Base-by-base conservation (phyloP, 2,797 vertebrate genomes). In the Cynopterus sphinx region DNA sequence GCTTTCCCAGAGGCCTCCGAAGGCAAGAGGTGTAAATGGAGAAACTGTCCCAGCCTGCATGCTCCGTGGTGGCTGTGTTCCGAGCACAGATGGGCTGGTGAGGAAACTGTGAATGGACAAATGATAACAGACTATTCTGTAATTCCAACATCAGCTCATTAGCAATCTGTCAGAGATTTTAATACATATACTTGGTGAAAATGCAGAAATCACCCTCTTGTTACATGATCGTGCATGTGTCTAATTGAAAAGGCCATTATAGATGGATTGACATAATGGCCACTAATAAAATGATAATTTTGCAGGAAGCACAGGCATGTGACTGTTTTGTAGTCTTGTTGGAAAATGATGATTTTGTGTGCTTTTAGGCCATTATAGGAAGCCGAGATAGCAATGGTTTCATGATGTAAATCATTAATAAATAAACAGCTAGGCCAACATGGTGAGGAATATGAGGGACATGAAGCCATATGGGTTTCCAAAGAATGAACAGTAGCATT, bases 51-150 rank as follows among this genome's bases (percentile, higher is more conserved):
- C 97, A 96, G 97, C 97, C 98, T 98, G 98, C 83, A 41, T 49
- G 67, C 81, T 97, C 89, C 0, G 0, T 0, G 1, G 96, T 97
- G 91, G 95, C 97, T 97, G 91, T 0, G 74, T 97, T 97, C 97
- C 90, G 61, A 74, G 96, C 98, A 84, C 99, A 99, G 98, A 99
- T 98, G 99, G 99, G 98, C 97, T 98, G 98, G 97, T 97, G 98
- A 98, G 98, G 98, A 99, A 99, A 98, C 99, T 99, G 99, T 98
- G 99, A 99, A 99, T 86, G 98, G 98, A 98, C 98, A 98, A 98
- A 98, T 43, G 97, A 98, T 98, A 99, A 99, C 98, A 98, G 98
- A 98, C 98, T 97, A 97, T 93, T 98, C 98, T 97, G 97, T 98
- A 98, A 97, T 98, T 98, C 98, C 98, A 99, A 98, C 98, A 99